Evolutionary conservation across 2,113 vertebrate species (phyloP).

Genomic region (Pelobates fuscus): DNA sequence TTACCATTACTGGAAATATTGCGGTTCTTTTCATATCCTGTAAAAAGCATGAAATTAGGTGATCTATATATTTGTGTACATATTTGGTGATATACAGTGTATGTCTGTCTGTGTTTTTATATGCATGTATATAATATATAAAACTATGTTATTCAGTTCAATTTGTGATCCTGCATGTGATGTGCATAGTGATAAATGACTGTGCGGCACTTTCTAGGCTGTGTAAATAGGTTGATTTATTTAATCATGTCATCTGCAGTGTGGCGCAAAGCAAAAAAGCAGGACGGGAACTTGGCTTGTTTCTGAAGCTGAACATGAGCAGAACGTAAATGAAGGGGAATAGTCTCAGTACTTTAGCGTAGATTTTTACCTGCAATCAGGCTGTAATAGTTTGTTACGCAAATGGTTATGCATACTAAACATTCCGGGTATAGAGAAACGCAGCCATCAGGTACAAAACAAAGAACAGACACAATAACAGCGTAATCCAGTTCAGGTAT

Average conservation of each 20-base stretch:
- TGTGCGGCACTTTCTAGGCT: constrained; percentile 19
- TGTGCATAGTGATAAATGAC: constrained; percentile 35
- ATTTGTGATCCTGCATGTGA: constrained; percentile 19
- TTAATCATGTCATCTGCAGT: constrained; percentile 30
- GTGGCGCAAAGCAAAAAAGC: constrained; percentile 11
- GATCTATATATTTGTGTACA: too few relatives aligned
- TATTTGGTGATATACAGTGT: too few relatives aligned
- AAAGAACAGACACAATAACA: too few relatives aligned
- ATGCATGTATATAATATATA: constrained; percentile 2
- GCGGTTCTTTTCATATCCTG: too few relatives aligned
- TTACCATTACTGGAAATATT: too few relatives aligned
- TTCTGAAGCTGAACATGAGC: constrained; percentile 20
- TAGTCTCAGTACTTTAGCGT: constrained; percentile 4
- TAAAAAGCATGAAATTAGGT: too few relatives aligned
- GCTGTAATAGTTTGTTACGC: neutral
- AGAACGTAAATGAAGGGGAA: constrained; percentile 39
- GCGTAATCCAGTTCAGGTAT: too few relatives aligned
- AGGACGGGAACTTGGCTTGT: constrained; percentile 23
- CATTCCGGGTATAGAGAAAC: too few relatives aligned
- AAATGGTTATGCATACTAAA: too few relatives aligned
- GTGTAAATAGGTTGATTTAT: constrained; percentile 39
- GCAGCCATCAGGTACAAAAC: too few relatives aligned
- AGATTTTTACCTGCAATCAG: neutral
- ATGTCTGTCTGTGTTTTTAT: too few relatives aligned
- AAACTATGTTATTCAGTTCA: constrained; percentile 6